Conservation (phyloP, 2,113 vertebrate species). For the Rattus norvegicus region DNA sequence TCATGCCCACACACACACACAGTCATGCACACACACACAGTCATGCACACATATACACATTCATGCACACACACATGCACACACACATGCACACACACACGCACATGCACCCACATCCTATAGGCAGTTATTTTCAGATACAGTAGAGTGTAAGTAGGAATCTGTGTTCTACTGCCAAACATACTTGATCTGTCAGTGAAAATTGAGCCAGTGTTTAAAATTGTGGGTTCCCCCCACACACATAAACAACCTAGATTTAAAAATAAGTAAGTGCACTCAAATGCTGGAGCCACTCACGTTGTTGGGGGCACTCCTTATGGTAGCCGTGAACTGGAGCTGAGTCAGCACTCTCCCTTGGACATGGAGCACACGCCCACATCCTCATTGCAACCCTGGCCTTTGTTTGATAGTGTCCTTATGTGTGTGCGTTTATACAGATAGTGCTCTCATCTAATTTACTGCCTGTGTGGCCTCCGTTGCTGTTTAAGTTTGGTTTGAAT, state of each 20-base stretch:
- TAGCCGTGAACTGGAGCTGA: neutral
- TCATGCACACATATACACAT: neutral
- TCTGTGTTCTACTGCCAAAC: neutral
- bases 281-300: neutral
- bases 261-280: neutral
- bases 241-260: neutral
- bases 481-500: neutral
- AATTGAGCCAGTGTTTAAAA: conserved; percentile 18
- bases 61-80: neutral
- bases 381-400: neutral
- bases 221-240: neutral
- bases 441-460: neutral
- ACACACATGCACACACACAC: neutral
- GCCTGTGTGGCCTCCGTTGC: neutral
- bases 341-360: neutral
- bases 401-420: neutral
- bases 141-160: neutral
- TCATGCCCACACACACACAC: too few relatives aligned
- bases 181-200: neutral
- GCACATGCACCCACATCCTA: neutral
- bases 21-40: neutral
- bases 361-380: too few relatives aligned
- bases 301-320: neutral
- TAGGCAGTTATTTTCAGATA: conserved; percentile 31
- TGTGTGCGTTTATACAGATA: neutral